Conservation (phyloP, 1,140 invertebrate genomes). For the Drosophila tristis region DNA sequence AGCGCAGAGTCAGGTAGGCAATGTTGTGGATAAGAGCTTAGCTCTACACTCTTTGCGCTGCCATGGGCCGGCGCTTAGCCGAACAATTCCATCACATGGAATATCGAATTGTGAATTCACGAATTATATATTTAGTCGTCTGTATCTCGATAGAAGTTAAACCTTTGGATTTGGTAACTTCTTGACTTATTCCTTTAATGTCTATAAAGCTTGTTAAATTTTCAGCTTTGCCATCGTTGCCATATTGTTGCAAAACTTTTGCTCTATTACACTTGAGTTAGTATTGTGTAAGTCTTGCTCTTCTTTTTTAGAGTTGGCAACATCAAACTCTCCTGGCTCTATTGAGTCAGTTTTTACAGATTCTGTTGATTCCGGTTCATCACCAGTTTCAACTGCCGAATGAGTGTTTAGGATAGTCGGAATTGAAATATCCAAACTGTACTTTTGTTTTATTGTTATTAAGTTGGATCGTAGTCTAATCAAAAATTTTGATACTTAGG, state of each 20-base stretch:
- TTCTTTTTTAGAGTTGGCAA: not conserved
- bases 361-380: constrained; percentile 13
- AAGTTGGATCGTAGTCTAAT: constrained; percentile 1
- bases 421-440: constrained; percentile 1
- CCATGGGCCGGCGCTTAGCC: too few species aligned
- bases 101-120: constrained; percentile 13
- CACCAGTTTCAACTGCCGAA: constrained; percentile 5
- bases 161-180: constrained; percentile 9
- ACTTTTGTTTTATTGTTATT: not conserved
- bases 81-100: constrained; percentile 13
- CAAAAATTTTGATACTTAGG: constrained; percentile 6
- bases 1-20: too few species aligned
- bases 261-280: not conserved
- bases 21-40: too few species aligned
- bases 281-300: constrained; percentile 11
- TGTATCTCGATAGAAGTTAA: constrained; percentile 19
- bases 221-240: not conserved
- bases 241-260: not conserved
- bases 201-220: not conserved
- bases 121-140: constrained; percentile 8
- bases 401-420: constrained; percentile 8
- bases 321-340: not conserved
- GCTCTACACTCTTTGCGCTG: too few species aligned
- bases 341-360: not conserved
- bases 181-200: constrained; percentile 23